Evolutionary conservation across 2,888 invertebrate species (phyloP).

Genomic region (Hecatera dysodea): DNA sequence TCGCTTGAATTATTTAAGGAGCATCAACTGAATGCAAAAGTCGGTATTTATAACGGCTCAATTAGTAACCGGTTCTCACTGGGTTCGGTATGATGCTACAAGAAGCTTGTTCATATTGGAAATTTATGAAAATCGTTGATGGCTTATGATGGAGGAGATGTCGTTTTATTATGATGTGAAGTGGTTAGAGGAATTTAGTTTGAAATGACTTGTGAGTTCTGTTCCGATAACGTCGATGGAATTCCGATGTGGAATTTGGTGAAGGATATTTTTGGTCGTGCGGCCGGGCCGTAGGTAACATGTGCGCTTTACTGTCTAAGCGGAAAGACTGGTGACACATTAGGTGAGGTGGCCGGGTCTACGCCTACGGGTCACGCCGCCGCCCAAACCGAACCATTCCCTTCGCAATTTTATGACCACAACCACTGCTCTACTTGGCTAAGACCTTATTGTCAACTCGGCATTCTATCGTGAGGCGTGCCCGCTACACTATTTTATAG

Average conservation of each 20-base stretch:
- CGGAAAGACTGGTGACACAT: conserved; percentile 73
- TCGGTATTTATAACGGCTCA: conserved; percentile 77
- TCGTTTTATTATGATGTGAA: conserved; percentile 25
- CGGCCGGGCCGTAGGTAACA: conserved; percentile 73
- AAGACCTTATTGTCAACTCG: conserved; percentile 71
- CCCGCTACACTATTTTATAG: conserved; percentile 19
- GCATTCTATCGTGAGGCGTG: conserved; percentile 64
- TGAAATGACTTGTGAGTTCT: conserved; percentile 34
- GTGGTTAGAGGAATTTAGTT: conserved; percentile 35
- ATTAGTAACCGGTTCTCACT: conserved; percentile 75
- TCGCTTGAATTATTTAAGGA: conserved; percentile 67
- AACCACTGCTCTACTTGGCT: conserved; percentile 62
- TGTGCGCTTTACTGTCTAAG: conserved; percentile 80
- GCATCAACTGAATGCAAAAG: conserved; percentile 70
- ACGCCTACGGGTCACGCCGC: conserved; percentile 53
- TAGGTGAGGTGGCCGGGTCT: conserved; percentile 65
- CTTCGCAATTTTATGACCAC: conserved; percentile 74
- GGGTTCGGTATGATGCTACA: conserved; percentile 71
- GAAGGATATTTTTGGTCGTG: conserved; percentile 41
- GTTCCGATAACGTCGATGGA: conserved; percentile 46
- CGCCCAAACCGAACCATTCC: conserved; percentile 69
- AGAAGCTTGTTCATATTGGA: conserved; percentile 64
- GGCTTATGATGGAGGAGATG: conserved; percentile 66
- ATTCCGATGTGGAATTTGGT: conserved; percentile 39
- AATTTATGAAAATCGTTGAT: conserved; percentile 79